These are phyloP conservation scores for Microctonus hyperodae DNA, from an alignment of 2,888 invertebrate genomes.

Conservation along the genomic window DNA sequence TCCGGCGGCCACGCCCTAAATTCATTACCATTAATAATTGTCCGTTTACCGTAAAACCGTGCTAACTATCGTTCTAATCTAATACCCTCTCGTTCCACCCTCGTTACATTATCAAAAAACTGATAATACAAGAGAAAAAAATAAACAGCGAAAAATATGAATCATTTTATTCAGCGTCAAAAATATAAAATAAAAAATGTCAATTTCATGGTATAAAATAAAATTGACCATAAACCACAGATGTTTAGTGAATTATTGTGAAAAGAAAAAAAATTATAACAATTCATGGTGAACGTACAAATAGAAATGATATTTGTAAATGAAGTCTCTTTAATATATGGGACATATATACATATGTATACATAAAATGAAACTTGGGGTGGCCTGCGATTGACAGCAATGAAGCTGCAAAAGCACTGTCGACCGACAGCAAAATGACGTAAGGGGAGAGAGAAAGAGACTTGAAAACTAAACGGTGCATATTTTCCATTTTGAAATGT, in stretches of 20 bases:
- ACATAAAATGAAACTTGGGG: neutral
- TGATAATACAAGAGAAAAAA: neutral
- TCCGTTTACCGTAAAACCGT: constrained; percentile 28
- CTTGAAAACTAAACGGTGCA: neutral
- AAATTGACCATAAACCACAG: neutral
- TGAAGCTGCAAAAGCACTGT: constrained; percentile 25
- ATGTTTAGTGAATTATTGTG: neutral
- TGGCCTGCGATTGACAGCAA: constrained; percentile 46
- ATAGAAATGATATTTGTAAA: neutral
- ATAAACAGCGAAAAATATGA: neutral
- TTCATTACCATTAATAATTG: constrained; percentile 34
- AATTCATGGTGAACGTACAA: neutral
- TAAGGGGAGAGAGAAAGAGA: constrained; percentile 19
- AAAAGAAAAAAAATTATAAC: neutral
- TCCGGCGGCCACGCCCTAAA: constrained; percentile 30
- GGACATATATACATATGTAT: neutral
- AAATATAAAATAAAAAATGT: neutral
- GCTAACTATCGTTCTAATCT: constrained; percentile 12
- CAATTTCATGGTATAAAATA: neutral
- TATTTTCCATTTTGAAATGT: constrained; percentile 5
- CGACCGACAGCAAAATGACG: constrained; percentile 22
- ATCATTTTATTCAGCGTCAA: no score
- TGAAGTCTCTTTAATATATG: neutral
- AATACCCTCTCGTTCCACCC: neutral
- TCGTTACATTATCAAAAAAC: neutral